Conservation (phyloP, 2,797 vertebrate genomes). For the Momotus momota region DNA sequence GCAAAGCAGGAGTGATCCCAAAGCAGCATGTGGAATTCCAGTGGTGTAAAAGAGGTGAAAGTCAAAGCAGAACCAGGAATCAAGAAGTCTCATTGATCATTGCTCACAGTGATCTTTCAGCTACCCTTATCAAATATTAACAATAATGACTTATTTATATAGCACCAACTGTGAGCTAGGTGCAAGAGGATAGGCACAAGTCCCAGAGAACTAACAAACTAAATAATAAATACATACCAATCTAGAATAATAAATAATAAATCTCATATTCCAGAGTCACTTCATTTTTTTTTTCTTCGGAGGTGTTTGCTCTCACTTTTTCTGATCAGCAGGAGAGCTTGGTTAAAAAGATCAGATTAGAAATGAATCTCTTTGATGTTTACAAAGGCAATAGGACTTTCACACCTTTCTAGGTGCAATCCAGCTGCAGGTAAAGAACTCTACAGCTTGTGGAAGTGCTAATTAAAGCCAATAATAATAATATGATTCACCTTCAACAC, state of each 20-base stretch:
- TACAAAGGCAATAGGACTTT: conserved; percentile 49
- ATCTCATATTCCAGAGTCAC: not conserved
- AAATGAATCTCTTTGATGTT: conserved; percentile 69
- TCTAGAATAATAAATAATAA: conserved; percentile 76
- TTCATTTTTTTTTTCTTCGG: conserved; percentile 8
- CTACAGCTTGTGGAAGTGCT: conserved; percentile 42
- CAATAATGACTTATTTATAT: conserved; percentile 72
- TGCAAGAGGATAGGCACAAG: not conserved
- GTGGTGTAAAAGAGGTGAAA: not conserved
- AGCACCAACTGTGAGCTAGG: conserved; percentile 26
- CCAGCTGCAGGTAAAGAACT: conserved; percentile 41
- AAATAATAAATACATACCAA: conserved; percentile 77
- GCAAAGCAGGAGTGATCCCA: not conserved
- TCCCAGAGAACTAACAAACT: conserved; percentile 67
- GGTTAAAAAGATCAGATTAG: conserved; percentile 58
- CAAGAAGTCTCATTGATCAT: conserved; percentile 36
- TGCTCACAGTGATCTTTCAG: conserved; percentile 43
- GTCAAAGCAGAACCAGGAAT: not conserved
- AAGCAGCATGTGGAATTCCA: conserved; percentile 31
- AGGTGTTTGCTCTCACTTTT: conserved; percentile 50
- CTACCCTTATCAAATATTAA: conserved; percentile 73
- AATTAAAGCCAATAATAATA: conserved; percentile 63
- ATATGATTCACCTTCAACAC: conserved; percentile 28
- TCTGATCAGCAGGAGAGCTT: conserved; percentile 43
- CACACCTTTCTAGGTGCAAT: conserved; percentile 56